Evolutionary conservation across 2,113 vertebrate species (phyloP), one percentile per base, ranked within the genome.

Genomic region (Misgurnus anguillicaudatus): DNA sequence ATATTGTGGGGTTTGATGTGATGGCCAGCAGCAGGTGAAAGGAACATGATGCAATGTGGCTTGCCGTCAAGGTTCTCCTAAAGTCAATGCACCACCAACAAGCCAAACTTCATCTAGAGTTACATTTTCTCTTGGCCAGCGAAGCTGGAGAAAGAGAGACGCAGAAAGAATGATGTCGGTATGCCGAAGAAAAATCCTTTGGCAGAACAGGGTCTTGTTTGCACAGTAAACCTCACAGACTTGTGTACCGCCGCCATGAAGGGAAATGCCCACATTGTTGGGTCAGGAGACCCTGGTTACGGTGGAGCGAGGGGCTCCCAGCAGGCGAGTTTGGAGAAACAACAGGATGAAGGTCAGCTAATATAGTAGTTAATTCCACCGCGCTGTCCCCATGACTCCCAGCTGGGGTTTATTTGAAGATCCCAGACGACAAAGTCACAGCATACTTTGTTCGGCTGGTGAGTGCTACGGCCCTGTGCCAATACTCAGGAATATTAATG

Each of bases 371-470:
- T 97, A 94, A 92, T 96, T 95, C 95, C 92, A 94, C 94, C 94
- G 96, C 94, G 94, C 87, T 94, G 95, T 99, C 95, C 92, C 95
- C 96, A 95, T 96, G 98, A 96, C 97, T 96, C 95, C 96, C 84
- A 92, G 93, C 90, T 88, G 84, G 89, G 91, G 94, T 97, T 99
- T 99, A 93, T 99, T 99, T 99, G 97, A 97, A 94, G 98, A 99
- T 99, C 98, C 97, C 92, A 93, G 91, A 92, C 94, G 94, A 95
- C 78, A 36, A 92, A 96, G 93, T 95, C 95, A 95, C 93, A 94
- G 90, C 92, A 89, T 17, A 89, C 91, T 96, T 97, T 99, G 96
- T 97, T 94, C 81, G 87, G 91, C 77, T 85, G 91, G 86, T 45
- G 88, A 94, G 93, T 89, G 82, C 58, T 87, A 82, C 85, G 84